Evolutionary conservation across 2,797 vertebrate genomes (phyloP).

Genomic region (Macropodus opercularis): DNA sequence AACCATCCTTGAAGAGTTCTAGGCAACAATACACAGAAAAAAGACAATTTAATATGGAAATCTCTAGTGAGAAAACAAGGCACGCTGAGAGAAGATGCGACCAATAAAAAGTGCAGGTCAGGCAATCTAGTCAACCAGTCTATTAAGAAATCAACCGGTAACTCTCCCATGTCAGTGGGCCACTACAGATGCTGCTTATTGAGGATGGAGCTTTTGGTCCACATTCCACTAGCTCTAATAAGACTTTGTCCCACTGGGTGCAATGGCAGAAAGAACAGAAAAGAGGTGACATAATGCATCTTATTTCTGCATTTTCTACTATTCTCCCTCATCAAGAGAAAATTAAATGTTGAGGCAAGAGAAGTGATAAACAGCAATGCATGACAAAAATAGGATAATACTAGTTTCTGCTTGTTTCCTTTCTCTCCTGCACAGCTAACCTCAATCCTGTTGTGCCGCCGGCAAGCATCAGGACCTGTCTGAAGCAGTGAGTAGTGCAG

Average conservation of each 20-base stretch:
- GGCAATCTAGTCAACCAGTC: constrained; percentile 37
- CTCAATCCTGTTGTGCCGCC: constrained; percentile 45
- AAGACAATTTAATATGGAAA: no score
- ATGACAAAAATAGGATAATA: constrained; percentile 56
- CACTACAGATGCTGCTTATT: constrained; percentile 64
- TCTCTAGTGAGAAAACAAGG: constrained; percentile 1
- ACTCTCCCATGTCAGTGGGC: constrained; percentile 52
- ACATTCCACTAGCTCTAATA: constrained; percentile 69
- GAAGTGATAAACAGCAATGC: constrained; percentile 56
- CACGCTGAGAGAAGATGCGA: constrained; percentile 21
- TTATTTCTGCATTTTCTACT: constrained; percentile 54
- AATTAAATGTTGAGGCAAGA: constrained; percentile 53
- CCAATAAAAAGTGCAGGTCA: constrained; percentile 30
- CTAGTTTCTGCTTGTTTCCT: constrained; percentile 54
- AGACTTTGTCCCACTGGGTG: constrained; percentile 48
- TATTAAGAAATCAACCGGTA: constrained; percentile 41
- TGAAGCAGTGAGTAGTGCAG: constrained; percentile 31
- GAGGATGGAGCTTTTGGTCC: constrained; percentile 65
- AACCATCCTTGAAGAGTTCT: no score
- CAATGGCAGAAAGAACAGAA: not conserved
- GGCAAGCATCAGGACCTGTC: constrained; percentile 37
- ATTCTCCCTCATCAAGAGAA: constrained; percentile 55
- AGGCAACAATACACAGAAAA: no score
- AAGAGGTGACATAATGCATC: constrained; percentile 30
- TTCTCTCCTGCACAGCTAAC: constrained; percentile 53